phyloP scores from a whole-genome alignment of 2,888 invertebrate species.

The Atethmia centrago region DNA sequence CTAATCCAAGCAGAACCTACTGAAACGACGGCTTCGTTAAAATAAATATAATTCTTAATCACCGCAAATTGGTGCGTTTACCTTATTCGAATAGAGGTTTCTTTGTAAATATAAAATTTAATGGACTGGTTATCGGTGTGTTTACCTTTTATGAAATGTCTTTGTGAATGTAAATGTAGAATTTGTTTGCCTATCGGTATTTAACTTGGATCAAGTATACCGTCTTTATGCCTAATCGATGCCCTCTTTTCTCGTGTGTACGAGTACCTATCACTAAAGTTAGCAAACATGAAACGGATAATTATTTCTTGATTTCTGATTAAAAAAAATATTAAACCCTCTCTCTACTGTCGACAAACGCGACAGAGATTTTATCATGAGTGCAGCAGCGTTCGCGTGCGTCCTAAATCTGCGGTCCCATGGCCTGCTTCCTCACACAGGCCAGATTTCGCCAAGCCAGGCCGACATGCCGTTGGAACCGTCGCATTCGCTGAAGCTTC shows the following conservation, averaged over 20 bases:
- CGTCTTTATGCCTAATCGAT: conserved; percentile 2
- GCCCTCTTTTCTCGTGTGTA: not conserved
- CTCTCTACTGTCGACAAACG: not conserved
- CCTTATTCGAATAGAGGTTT: conserved; percentile 54
- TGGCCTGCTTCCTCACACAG: too few species aligned
- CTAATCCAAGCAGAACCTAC: conserved; percentile 65
- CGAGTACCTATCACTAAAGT: not conserved
- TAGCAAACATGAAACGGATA: not conserved
- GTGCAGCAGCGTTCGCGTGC: not conserved
- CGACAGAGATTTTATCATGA: not conserved
- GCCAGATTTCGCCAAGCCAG: too few species aligned
- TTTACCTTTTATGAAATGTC: conserved; percentile 34
- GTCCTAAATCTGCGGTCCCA: too few species aligned
- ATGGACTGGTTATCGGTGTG: conserved; percentile 23
- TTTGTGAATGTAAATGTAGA: conserved; percentile 11
- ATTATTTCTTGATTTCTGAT: too few species aligned
- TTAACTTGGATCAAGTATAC: conserved; percentile 4
- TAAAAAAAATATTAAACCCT: not conserved
- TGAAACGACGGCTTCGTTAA: conserved; percentile 33
- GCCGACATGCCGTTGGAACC: too few species aligned
- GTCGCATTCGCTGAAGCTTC: too few species aligned
- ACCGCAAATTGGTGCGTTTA: conserved; percentile 57
- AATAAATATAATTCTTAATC: conserved; percentile 54
- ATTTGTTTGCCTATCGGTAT: conserved; percentile 27
- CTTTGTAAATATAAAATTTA: conserved; percentile 34